Percentiles rank a stretch among this genome's conserved stretches.
Evolutionary conservation across 2,888 invertebrate genomes (phyloP).

Genomic region (Odontocerum albicorne): DNA sequence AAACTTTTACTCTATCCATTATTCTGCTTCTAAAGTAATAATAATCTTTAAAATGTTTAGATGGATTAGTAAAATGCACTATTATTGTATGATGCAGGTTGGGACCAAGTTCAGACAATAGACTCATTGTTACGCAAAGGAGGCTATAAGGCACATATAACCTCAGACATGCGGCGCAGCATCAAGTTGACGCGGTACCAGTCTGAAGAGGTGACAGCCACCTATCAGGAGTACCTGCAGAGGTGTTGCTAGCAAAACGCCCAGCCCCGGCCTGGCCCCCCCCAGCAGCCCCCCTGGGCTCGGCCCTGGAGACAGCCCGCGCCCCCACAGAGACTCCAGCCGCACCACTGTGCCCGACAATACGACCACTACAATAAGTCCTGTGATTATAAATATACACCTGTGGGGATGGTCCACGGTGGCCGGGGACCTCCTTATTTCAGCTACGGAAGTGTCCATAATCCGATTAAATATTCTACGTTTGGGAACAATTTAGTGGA

Average conservation of each 20-base stretch:
- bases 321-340: slow-evolving; percentile 25
- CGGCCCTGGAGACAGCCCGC: slow-evolving; percentile 42
- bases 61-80: too few relatives aligned
- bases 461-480: too few relatives aligned
- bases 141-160: slow-evolving; percentile 90
- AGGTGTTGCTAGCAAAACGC: slow-evolving; percentile 76
- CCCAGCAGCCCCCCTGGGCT: slow-evolving; percentile 38
- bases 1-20: too few relatives aligned
- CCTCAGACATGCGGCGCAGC: slow-evolving; percentile 82
- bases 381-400: too few relatives aligned
- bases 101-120: slow-evolving; percentile 98
- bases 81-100: slow-evolving; percentile 69
- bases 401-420: too few relatives aligned
- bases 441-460: too few relatives aligned
- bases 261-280: slow-evolving; percentile 52
- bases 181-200: slow-evolving; percentile 96
- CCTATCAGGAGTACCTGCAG: slow-evolving; percentile 80
- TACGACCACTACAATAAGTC: slow-evolving; percentile 1
- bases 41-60: too few relatives aligned
- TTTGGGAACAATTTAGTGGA: too few relatives aligned
- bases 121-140: slow-evolving; percentile 97
- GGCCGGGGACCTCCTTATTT: too few relatives aligned
- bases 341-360: slow-evolving; percentile 10
- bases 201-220: slow-evolving; percentile 91
- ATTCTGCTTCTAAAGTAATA: too few relatives aligned